Evolutionary conservation across 2,888 invertebrate genomes (phyloP).

Genomic region (Mimas tiliae): DNA sequence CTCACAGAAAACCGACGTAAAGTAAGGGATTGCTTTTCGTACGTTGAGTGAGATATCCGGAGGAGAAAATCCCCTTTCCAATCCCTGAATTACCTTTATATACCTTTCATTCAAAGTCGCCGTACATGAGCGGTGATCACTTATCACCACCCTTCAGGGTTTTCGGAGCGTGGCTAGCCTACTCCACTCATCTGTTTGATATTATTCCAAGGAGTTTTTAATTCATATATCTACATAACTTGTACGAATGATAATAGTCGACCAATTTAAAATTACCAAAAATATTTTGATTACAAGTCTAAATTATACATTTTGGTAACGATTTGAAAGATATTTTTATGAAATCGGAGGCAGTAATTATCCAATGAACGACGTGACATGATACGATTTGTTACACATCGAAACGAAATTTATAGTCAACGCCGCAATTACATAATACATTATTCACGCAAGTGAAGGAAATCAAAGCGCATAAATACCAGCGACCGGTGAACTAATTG

Average conservation of each 20-base stretch:
- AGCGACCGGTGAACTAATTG: neutral
- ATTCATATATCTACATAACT: neutral
- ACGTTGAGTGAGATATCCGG: too few species aligned
- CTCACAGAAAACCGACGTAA: too few species aligned
- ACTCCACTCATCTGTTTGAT: neutral
- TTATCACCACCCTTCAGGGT: too few species aligned
- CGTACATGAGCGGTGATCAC: too few species aligned
- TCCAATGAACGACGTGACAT: conserved; percentile 26
- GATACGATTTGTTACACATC: conserved; percentile 5
- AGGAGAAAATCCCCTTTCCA: too few species aligned
- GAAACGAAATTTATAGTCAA: neutral
- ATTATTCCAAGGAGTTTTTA: neutral
- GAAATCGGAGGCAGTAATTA: conserved; percentile 6
- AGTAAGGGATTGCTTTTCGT: too few species aligned
- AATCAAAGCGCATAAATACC: conserved; percentile 23
- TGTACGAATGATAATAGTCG: neutral
- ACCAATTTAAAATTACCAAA: neutral
- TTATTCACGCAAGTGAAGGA: conserved; percentile 25
- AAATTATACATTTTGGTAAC: neutral
- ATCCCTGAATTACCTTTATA: too few species aligned
- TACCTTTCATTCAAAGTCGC: too few species aligned
- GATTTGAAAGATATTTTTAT: neutral
- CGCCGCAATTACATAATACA: conserved; percentile 23
- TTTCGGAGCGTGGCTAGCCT: too few species aligned
- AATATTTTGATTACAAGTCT: neutral